These are phyloP conservation scores for Fregetta grallaria DNA, from an alignment of 2,113 vertebrate species.

Conservation along the genomic window DNA sequence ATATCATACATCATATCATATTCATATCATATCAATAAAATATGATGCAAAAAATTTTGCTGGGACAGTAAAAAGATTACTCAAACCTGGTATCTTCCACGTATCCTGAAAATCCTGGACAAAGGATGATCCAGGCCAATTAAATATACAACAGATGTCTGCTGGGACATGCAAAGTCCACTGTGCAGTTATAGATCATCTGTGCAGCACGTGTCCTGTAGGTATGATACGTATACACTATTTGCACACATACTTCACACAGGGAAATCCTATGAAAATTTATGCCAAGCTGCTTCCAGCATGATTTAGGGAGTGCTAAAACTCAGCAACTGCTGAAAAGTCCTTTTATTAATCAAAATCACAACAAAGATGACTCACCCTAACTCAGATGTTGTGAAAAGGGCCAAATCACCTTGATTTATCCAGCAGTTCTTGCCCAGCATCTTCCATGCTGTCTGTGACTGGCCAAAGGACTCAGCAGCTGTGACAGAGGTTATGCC, in stretches of 20 bases:
- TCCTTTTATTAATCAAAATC: neutral
- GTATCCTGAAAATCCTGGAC: neutral
- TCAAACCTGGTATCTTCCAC: neutral
- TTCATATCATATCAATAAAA: neutral
- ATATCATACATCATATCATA: neutral
- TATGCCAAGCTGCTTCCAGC: neutral
- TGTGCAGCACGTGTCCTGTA: neutral
- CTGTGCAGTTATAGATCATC: neutral
- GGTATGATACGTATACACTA: rapidly evolving
- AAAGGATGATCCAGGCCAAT: neutral
- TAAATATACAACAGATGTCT: neutral
- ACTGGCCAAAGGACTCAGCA: neutral
- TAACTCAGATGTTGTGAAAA: neutral
- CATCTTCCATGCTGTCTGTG: neutral
- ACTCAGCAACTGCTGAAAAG: neutral
- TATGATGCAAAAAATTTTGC: neutral
- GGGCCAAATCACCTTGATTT: neutral
- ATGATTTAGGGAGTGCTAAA: neutral
- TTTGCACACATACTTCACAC: neutral
- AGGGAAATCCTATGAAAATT: neutral
- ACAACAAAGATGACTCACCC: too few relatives aligned
- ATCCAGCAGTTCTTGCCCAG: rapidly evolving
- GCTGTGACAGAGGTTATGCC: rapidly evolving
- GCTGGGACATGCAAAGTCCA: neutral
- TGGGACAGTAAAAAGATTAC: neutral